Base-by-base conservation (phyloP, 2,888 invertebrate species). In the Orchesellides sinensis region DNA sequence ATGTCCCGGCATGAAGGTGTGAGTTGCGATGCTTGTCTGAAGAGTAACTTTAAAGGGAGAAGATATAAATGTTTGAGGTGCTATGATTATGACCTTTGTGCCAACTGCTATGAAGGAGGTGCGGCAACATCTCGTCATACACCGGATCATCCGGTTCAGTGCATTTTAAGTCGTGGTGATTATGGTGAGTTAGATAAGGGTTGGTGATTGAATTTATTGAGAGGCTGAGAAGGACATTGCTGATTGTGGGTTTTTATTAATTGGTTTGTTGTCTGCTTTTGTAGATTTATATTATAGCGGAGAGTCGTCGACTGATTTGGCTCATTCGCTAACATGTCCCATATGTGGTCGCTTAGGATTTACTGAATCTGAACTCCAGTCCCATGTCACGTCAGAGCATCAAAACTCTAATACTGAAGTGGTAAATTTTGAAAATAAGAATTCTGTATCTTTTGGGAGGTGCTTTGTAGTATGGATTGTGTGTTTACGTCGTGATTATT, bases 1-100 rank as follows among this genome's bases (percentile, higher is more conserved):
- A 96, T 96, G 96, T 96, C 95, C 94, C 95, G 96, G 93, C 96
- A 96, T 95, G 96, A 96, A 94, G 99, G 98, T 93, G 98, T 99
- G 90, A 98, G 98, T 93, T 99, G 99, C 94, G 99, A 99, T 94
- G 96, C 97, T 90, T 99, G 99, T 93, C 93, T 97, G 91, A 97
- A 97, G 93, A 96, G 96, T 91, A 98, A 98, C 92, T 99, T 99
- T 91, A 94, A 96, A 91, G 98, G 98, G 89, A 95, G 97, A 91
- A 94, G 99, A 89, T 99, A 98, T 92, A 99, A 99, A 93, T 99
- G 99, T 93, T 94, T 99, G 91, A 95, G 98, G 90, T 99, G 99
- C 92, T 98, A 97, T 92, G 99, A 99, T 92, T 99, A 98, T 92
- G 99, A 99, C 92, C 93, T 99, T 89, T 99, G 99, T 92, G 96